Base-by-base conservation (phyloP, 30 jellyfish, hydroid and myxozoan species). In the Mastigias papua region DNA sequence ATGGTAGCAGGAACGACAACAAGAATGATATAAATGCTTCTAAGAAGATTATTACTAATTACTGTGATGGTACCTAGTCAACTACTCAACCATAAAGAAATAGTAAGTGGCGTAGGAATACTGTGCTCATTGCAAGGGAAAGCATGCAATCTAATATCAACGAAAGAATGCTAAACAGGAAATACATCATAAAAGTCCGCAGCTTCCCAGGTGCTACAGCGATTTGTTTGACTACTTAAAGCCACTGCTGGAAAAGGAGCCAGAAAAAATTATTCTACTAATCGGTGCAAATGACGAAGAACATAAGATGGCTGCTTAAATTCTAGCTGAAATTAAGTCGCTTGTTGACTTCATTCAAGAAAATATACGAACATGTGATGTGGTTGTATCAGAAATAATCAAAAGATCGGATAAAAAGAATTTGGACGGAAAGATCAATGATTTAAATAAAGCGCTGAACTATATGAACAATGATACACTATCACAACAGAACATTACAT, bases 211-310 rank as follows among this genome's bases (percentile, higher is more conserved):
- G 81, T 69, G 2, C 79, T 31, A 67, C 79, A 33, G 27, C 7
- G 79, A 67, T 31, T 31, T 67, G 16, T 31, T 20, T 67, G 79
- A 67, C 50, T 67, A 67, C 50, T 23, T 67, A 4, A 67, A 67
- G 34, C 79, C 79, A 21, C 21, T 67, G 79, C 46, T 67, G 48
- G 25, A 31, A 31, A 67, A 67, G 76, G 15, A 67, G 50, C 79
- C 79, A 10, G 51, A 26, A 10, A 67, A 67, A 67, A 26, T 20
- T 33, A 67, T 26, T 19, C 51, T 67, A 26, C 27, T 67, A 19
- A 10, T 67, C 34, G 79, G 79, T 19, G 34, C 79, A 26, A 67
- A 67, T 31, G 79, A 67, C 50, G 0, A 11, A 19, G 79, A 17
- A 10, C 46, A 13, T 31, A 0, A 23, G 50, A 20, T 51, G 7